Evolutionary conservation across 2,888 invertebrate species (phyloP).

Genomic region (Liodrosophila aerea): DNA sequence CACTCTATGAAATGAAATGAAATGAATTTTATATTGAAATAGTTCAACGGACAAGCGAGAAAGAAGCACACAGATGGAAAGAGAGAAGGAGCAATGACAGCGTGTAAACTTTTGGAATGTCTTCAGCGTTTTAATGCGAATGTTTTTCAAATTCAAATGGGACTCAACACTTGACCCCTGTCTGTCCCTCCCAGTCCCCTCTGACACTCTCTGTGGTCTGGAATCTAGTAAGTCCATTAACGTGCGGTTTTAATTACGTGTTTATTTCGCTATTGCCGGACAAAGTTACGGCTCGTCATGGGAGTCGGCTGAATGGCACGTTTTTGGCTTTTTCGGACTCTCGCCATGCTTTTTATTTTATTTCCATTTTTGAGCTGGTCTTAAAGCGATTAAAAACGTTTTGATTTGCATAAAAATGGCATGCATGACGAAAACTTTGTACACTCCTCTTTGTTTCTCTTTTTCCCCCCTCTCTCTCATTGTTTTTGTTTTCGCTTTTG

Average conservation of each 20-base stretch:
- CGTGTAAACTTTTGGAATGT: slow-evolving; percentile 45
- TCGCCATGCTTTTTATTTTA: slow-evolving; percentile 24
- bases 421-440: slow-evolving; percentile 59
- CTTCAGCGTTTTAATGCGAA: slow-evolving; percentile 42
- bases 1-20: slow-evolving; percentile 43
- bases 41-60: slow-evolving; percentile 43
- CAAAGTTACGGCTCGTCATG: slow-evolving; percentile 24
- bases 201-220: neutral
- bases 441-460: neutral
- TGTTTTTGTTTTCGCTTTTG: slow-evolving; percentile 8
- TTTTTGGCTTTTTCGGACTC: slow-evolving; percentile 4
- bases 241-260: slow-evolving; percentile 73
- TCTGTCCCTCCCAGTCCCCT: neutral
- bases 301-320: neutral
- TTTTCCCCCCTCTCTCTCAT: no score
- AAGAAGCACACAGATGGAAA: neutral
- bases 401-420: slow-evolving; percentile 70
- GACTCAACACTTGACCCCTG: neutral
- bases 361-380: slow-evolving; percentile 34
- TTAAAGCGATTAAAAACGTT: slow-evolving; percentile 67
- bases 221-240: slow-evolving; percentile 57
- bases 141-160: slow-evolving; percentile 26
- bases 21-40: slow-evolving; percentile 76
- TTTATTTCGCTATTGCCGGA: slow-evolving; percentile 56
- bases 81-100: neutral